These are phyloP conservation scores for Andrena trimmerana DNA, from an alignment of 2,888 invertebrate genomes.

Conservation along the genomic window DNA sequence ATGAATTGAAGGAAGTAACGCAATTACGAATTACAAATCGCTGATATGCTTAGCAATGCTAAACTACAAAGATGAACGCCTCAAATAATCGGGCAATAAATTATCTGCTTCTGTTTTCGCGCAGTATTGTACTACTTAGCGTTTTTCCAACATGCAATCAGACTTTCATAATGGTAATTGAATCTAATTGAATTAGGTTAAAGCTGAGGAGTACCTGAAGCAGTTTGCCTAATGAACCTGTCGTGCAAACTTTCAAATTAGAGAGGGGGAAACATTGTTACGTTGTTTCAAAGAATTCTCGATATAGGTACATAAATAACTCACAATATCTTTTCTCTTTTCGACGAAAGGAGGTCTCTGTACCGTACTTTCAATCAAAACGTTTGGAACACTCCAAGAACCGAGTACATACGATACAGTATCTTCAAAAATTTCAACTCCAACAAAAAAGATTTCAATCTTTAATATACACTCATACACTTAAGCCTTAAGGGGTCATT, in stretches of 20 bases:
- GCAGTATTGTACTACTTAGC: neutral
- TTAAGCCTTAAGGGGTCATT: too few relatives aligned
- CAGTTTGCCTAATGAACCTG: neutral
- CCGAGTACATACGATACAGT: too few relatives aligned
- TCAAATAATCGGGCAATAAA: constrained; percentile 2
- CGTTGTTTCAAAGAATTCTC: too few relatives aligned
- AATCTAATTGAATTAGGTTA: neutral
- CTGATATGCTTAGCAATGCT: neutral
- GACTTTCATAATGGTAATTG: constrained; percentile 12
- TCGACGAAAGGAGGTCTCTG: too few relatives aligned
- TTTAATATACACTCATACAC: too few relatives aligned
- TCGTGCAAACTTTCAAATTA: neutral
- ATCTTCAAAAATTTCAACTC: too few relatives aligned
- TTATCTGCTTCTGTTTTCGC: neutral
- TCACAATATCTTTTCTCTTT: too few relatives aligned
- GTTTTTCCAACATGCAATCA: constrained; percentile 19
- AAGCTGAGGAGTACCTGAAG: neutral
- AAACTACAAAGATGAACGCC: neutral
- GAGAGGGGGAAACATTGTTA: too few relatives aligned
- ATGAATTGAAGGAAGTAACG: neutral
- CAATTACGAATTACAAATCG: neutral
- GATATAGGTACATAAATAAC: too few relatives aligned
- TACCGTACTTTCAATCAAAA: too few relatives aligned
- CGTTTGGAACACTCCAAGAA: too few relatives aligned
- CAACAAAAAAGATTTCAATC: too few relatives aligned